Conservation (phyloP, 2,797 vertebrate genomes). For the Cossypha polioptera region DNA sequence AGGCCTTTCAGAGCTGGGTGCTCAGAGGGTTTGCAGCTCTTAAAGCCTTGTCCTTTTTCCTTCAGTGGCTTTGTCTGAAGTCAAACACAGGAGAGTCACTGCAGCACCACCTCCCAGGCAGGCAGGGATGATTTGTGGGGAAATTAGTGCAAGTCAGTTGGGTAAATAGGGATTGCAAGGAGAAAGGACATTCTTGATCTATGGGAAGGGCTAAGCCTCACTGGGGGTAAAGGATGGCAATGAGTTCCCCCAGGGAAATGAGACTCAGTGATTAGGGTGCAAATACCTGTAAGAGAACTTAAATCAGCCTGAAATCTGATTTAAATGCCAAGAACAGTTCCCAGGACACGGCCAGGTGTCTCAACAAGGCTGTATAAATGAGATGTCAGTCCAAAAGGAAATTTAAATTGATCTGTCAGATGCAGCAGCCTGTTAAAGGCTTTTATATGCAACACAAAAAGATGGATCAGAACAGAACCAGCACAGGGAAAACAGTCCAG, state of each 20-base stretch:
- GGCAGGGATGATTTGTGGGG: slow-evolving; percentile 22
- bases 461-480: background rate
- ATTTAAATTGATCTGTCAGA: background rate
- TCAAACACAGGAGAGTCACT: background rate
- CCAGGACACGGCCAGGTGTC: background rate
- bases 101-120: background rate
- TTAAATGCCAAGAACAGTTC: background rate
- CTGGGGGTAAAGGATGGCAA: background rate
- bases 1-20: background rate
- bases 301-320: slow-evolving; percentile 2
- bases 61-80: background rate
- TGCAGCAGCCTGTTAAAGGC: background rate
- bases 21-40: background rate
- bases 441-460: background rate
- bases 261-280: background rate
- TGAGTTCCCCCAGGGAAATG: background rate
- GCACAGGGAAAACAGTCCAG: rapidly evolving
- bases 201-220: background rate
- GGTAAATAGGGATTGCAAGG: slow-evolving; percentile 36
- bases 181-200: background rate
- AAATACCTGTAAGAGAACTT: background rate
- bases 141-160: background rate
- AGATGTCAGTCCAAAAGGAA: background rate
- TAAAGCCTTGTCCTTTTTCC: background rate
- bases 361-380: background rate